A percentile compares a stretch with the other conserved stretches of the same genome.
These are phyloP conservation scores for Campoplex capitator DNA, from an alignment of 2,888 invertebrate species.

Conservation along the genomic window DNA sequence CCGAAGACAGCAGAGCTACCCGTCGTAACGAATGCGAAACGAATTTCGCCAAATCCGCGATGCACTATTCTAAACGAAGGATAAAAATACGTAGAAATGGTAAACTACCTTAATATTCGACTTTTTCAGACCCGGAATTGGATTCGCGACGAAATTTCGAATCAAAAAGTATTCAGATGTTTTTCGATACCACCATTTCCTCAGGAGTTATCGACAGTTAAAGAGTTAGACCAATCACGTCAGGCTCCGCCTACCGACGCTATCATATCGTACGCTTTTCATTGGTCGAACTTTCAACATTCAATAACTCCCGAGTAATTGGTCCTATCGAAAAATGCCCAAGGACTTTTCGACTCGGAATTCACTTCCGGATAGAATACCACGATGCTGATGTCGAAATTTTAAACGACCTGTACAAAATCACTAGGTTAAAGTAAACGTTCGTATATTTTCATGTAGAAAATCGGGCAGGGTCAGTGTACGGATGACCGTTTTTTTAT, in stretches of 20 bases:
- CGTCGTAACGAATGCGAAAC: slow-evolving; percentile 13
- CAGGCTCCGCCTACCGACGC: slow-evolving; percentile 8
- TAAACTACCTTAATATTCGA: background rate
- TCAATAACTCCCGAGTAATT: background rate
- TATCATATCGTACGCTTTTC: background rate
- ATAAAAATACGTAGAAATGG: background rate
- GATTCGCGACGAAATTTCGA: background rate
- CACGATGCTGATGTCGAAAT: background rate
- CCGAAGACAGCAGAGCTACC: slow-evolving; percentile 66
- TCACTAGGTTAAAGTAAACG: background rate
- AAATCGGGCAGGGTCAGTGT: slow-evolving; percentile 1
- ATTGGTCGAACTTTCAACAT: slow-evolving; percentile 1
- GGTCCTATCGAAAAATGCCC: background rate
- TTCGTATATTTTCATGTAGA: slow-evolving; percentile 18
- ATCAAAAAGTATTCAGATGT: background rate
- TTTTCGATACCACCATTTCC: background rate
- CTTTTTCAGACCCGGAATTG: background rate
- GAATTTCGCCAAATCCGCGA: slow-evolving; percentile 1
- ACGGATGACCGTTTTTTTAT: slow-evolving; percentile 15
- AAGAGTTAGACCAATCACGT: background rate
- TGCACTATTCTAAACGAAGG: background rate
- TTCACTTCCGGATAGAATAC: background rate
- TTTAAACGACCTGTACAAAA: background rate
- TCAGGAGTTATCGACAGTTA: background rate
- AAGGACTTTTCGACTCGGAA: background rate